Base-by-base conservation (phyloP, 2,888 invertebrate genomes). In the Drosophila austrosaltans region DNA sequence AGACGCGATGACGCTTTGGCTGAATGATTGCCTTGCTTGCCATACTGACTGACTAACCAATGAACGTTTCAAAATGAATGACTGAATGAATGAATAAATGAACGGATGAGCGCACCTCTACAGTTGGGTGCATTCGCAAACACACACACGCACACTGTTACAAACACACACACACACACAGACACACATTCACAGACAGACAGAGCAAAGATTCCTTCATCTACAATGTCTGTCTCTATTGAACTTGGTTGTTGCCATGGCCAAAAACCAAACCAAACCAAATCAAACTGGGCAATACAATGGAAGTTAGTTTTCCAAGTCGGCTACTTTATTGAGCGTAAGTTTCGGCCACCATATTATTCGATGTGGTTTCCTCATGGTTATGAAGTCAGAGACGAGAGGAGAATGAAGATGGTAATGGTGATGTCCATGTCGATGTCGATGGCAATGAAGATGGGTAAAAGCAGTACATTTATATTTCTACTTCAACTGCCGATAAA, bases 281-380 rank as follows among this genome's bases (percentile, higher is more conserved):
- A 53, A 48, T 48, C 57, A 16, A 48, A 32, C 30, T 32, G 30
- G 28, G 72, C 62, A 83, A 76, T 74, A 86, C 83, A 83, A 83
- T 86, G 81, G 83, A 83, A 86, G 86, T 83, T 86, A 83, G 87
- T 86, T 83, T 72, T 76, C 70, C 78, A 75, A 86, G 79, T 82
- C 81, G 87, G 82, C 85, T 87, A 86, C 85, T 86, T 87, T 86
- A 86, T 86, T 82, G 85, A 85, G 83, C 83, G 83, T 79, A 81
- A 83, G 83, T 79, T 76, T 85, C 66, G 66, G 56, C 74, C 77
- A 65, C 42, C 65, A 76, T 79, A 80, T 84, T 85, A 84, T 83
- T 83, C 82, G 82, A 82, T 84, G 84, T 82, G 82, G 84, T 77
- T 77, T 72, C 65, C 53, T 22, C 54, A 72, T 79, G 81, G 72